phyloP scores from a whole-genome alignment of 2,888 invertebrate species.

The Pasiphila rectangulata region DNA sequence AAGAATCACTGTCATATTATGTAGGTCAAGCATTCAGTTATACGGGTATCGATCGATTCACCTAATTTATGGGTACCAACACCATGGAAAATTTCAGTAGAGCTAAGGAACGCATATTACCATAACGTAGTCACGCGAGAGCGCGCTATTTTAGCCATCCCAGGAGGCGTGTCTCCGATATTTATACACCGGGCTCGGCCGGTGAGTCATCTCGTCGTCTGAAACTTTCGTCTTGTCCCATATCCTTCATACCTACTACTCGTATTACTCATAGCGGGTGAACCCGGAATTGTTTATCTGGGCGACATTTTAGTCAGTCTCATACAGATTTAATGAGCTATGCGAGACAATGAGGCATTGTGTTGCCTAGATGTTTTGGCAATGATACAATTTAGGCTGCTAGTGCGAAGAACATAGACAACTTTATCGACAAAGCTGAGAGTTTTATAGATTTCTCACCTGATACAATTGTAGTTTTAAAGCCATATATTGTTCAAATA shows the following conservation, averaged over 20 bases:
- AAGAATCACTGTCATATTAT: conserved; percentile 1
- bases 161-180: conserved; percentile 79
- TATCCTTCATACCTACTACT: conserved; percentile 65
- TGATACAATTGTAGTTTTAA: conserved; percentile 21
- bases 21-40: conserved; percentile 27
- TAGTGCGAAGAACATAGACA: conserved; percentile 21
- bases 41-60: conserved; percentile 38
- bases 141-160: conserved; percentile 70
- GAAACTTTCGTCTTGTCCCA: conserved; percentile 75
- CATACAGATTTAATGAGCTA: conserved; percentile 26
- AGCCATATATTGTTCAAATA: conserved; percentile 16
- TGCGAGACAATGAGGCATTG: conserved; percentile 31
- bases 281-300: conserved; percentile 70
- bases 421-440: conserved; percentile 20
- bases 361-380: conserved; percentile 20
- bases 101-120: conserved; percentile 52
- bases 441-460: conserved; percentile 31
- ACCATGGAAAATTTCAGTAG: conserved; percentile 39
- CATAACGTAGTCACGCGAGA: conserved; percentile 71
- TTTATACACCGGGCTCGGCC: conserved; percentile 66
- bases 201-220: conserved; percentile 73
- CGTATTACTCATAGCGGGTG: conserved; percentile 71
- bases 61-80: conserved; percentile 32
- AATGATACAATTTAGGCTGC: conserved; percentile 17
- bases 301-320: conserved; percentile 29